These are phyloP conservation scores for Lasioglossum lativentre DNA, from an alignment of 2,888 invertebrate genomes.

Conservation along the genomic window DNA sequence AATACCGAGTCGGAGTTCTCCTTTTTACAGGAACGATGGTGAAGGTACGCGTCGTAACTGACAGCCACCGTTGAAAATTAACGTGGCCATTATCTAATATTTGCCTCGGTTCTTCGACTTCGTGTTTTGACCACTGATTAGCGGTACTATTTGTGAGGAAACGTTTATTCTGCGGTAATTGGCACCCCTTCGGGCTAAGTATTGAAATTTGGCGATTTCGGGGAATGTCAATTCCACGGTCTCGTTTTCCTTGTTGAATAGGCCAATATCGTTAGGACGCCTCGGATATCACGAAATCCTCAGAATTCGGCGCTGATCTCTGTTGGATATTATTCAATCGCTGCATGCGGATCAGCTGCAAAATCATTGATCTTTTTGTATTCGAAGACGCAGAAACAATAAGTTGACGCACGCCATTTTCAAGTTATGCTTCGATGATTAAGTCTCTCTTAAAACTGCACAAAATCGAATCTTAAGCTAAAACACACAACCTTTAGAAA, in stretches of 20 bases:
- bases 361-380: not conserved
- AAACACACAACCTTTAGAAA: no score
- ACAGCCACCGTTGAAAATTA: conserved; percentile 45
- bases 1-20: conserved; percentile 33
- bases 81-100: conserved; percentile 58
- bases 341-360: not conserved
- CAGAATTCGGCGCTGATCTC: not conserved
- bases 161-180: conserved; percentile 63
- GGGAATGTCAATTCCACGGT: conserved; percentile 20
- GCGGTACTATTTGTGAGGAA: conserved; percentile 58
- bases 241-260: conserved; percentile 19
- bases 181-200: conserved; percentile 33
- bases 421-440: not conserved
- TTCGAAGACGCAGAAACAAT: not conserved
- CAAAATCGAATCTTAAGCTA: not conserved
- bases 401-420: not conserved
- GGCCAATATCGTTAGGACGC: not conserved
- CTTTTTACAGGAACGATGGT: conserved; percentile 48
- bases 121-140: conserved; percentile 56
- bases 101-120: conserved; percentile 57
- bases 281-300: not conserved
- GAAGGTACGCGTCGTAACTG: conserved; percentile 35
- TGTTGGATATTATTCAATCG: not conserved
- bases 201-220: conserved; percentile 27
- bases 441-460: not conserved